Evolutionary conservation across 2,888 invertebrate genomes (phyloP).

Genomic region (Heliconius ethilla): DNA sequence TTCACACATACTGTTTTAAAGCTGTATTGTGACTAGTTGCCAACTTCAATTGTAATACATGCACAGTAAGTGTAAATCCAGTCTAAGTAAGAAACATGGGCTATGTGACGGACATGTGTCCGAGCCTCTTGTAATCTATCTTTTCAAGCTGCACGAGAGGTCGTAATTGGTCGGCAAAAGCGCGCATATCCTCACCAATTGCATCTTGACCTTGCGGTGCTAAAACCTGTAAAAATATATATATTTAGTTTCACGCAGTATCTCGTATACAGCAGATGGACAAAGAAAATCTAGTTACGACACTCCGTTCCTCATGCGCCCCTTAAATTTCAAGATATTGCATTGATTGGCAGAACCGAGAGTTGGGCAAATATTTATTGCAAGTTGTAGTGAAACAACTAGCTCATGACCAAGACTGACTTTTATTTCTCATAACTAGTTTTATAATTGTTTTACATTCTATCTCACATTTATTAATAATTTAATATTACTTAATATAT

Average conservation of each 20-base stretch:
- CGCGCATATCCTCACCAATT: conserved; percentile 97
- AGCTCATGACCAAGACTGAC: no score
- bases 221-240: conserved; percentile 80
- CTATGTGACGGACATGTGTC: conserved; percentile 73
- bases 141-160: conserved; percentile 96
- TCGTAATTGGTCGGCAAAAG: conserved; percentile 96
- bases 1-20: conserved; percentile 23
- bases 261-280: not conserved
- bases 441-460: no score
- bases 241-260: no score
- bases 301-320: no score
- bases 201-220: conserved; percentile 96
- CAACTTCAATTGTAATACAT: not conserved
- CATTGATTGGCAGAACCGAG: no score
- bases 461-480: no score
- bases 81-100: conserved; percentile 55
- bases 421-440: no score
- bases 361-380: no score
- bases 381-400: no score
- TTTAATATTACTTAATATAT: no score
- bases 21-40: not conserved
- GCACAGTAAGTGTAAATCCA: conserved; percentile 21
- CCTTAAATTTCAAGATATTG: no score
- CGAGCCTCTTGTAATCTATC: conserved; percentile 92
- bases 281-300: not conserved